Conservation (phyloP, 2,113 vertebrate species). For the Amblyopsis rosae region DNA sequence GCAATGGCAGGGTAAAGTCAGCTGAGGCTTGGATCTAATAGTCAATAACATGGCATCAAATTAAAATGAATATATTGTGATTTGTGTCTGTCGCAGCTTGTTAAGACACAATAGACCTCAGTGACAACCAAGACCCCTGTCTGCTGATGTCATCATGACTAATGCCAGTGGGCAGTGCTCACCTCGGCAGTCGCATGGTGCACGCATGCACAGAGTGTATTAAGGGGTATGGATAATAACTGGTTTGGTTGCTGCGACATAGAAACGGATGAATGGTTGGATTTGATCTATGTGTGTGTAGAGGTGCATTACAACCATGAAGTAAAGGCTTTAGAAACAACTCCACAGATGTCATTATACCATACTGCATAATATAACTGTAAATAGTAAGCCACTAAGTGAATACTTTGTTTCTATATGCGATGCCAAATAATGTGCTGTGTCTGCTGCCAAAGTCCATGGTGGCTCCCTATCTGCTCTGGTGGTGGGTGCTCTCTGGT, state of each 20-base stretch:
- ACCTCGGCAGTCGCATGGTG: slow-evolving; percentile 35
- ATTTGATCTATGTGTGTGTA: background rate
- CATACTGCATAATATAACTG: background rate
- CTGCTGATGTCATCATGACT: slow-evolving; percentile 32
- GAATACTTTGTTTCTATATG: slow-evolving; percentile 26
- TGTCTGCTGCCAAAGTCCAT: no score
- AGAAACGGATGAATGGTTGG: no score
- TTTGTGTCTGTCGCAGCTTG: background rate
- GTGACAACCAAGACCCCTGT: slow-evolving; percentile 7
- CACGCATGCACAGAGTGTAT: background rate
- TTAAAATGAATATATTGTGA: background rate
- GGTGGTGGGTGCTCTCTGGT: slow-evolving; percentile 20
- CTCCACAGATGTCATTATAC: background rate
- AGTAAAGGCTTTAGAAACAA: background rate
- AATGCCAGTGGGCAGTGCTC: slow-evolving; percentile 35
- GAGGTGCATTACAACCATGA: no score
- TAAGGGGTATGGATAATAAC: slow-evolving; percentile 8
- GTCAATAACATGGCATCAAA: background rate
- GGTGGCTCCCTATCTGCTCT: no score
- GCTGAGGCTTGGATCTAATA: background rate
- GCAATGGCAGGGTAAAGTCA: background rate
- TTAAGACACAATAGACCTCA: background rate
- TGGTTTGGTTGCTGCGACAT: background rate
- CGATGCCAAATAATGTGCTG: slow-evolving; percentile 41
- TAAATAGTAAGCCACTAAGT: no score